phyloP scores from a whole-genome alignment of 2,888 invertebrate genomes.

The Busseola fusca region DNA sequence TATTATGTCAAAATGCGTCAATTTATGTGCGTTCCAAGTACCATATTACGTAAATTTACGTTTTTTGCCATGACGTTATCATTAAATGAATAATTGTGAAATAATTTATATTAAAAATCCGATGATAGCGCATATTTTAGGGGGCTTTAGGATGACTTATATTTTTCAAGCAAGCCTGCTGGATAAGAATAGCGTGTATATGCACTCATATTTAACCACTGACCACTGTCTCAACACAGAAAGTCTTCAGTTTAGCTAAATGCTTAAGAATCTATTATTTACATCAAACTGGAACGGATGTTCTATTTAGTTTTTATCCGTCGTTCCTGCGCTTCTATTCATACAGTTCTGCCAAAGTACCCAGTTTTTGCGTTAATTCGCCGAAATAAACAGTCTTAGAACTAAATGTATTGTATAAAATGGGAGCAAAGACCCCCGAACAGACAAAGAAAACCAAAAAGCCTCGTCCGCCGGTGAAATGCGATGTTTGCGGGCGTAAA shows the following conservation, averaged over 20 bases:
- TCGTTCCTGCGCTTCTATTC: conserved; percentile 18
- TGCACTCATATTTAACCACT: no score
- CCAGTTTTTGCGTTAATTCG: conserved; percentile 15
- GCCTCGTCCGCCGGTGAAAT: conserved; percentile 68
- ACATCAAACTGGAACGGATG: conserved; percentile 23
- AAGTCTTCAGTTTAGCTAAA: neutral
- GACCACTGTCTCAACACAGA: no score
- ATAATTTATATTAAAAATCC: neutral
- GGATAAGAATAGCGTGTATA: neutral
- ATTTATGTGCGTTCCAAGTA: conserved; percentile 20
- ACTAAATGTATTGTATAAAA: conserved; percentile 60
- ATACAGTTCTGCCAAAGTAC: conserved; percentile 11
- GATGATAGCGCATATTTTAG: neutral
- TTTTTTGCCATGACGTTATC: neutral
- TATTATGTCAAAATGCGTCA: conserved; percentile 34
- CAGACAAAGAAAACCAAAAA: conserved; percentile 68
- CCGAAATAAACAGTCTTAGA: conserved; percentile 7
- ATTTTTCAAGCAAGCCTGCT: neutral
- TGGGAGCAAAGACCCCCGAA: conserved; percentile 74
- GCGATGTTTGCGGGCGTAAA: conserved; percentile 72
- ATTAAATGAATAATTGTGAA: neutral
- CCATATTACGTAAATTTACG: neutral
- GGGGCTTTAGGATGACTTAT: fast-evolving
- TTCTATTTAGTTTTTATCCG: conserved; percentile 49
- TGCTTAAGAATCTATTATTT: conserved; percentile 6